Evolutionary conservation across 1,140 invertebrate genomes (phyloP).

Genomic region (Temnothorax curvispinosus): DNA sequence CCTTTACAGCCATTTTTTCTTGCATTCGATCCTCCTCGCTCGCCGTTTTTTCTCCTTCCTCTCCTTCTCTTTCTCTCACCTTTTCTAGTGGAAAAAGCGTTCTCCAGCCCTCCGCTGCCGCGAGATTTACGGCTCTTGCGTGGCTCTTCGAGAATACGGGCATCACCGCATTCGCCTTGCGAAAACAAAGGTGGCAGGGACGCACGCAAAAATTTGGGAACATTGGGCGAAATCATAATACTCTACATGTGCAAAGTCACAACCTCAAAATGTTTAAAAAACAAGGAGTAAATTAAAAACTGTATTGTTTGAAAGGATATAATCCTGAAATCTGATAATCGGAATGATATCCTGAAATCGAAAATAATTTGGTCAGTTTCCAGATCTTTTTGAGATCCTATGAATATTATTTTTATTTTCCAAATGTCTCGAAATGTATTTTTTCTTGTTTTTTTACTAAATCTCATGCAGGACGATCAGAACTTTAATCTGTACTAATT

Average conservation of each 20-base stretch:
- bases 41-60: background rate
- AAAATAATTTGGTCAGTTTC: background rate
- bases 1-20: constrained; percentile 11
- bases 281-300: background rate
- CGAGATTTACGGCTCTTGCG: constrained; percentile 66
- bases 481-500: background rate
- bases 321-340: background rate
- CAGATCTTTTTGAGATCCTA: background rate
- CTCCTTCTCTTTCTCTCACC: background rate
- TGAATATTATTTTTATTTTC: background rate
- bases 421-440: background rate
- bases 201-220: constrained; percentile 16
- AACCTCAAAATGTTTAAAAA: background rate
- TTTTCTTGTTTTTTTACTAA: background rate
- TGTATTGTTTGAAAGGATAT: background rate
- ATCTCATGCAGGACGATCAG: background rate
- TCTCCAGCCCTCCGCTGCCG: constrained; percentile 28
- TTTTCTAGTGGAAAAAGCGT: constrained; percentile 37
- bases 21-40: background rate
- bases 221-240: background rate
- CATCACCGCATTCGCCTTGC: background rate
- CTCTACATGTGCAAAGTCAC: background rate
- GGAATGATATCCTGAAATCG: background rate
- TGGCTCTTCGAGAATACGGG: constrained; percentile 35
- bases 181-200: constrained; percentile 49